Conservation (phyloP, 2,113 vertebrate species). For the Thalassarche chlororhynchos region DNA sequence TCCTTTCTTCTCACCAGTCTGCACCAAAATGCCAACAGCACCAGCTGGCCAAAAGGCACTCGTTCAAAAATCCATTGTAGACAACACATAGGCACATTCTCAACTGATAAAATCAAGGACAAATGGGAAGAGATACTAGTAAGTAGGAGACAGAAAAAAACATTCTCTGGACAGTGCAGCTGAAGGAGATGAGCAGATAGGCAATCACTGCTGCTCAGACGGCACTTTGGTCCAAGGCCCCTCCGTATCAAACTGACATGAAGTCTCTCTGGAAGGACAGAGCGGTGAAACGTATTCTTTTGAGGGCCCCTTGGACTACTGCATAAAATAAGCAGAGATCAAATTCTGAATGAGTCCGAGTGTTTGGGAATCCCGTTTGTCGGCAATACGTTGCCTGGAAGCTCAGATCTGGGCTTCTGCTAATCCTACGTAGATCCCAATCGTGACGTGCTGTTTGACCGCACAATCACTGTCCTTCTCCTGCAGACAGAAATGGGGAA, state of each 20-base stretch:
- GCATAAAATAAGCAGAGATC: background rate
- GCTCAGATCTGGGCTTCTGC: background rate
- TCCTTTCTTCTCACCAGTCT: background rate
- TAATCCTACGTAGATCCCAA: fast-evolving
- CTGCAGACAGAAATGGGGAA: background rate
- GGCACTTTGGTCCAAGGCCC: background rate
- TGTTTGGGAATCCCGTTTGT: background rate
- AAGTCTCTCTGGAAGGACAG: background rate
- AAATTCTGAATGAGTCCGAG: background rate
- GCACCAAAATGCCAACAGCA: slow-evolving; percentile 28
- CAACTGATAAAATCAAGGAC: slow-evolving; percentile 25
- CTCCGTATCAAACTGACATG: background rate
- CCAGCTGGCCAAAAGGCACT: slow-evolving; percentile 40
- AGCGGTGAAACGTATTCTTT: background rate
- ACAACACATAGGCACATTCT: background rate
- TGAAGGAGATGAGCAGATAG: background rate
- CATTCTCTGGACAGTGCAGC: background rate
- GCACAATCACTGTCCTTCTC: background rate
- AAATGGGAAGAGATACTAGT: background rate
- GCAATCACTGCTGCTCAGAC: background rate
- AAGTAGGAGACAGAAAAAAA: background rate
- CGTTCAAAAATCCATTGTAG: slow-evolving; percentile 9
- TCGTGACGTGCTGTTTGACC: background rate
- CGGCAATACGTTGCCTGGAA: background rate
- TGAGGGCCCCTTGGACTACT: background rate